phyloP scores from a whole-genome alignment of 2,797 vertebrate genomes.

The Philypnodon macrostomus region DNA sequence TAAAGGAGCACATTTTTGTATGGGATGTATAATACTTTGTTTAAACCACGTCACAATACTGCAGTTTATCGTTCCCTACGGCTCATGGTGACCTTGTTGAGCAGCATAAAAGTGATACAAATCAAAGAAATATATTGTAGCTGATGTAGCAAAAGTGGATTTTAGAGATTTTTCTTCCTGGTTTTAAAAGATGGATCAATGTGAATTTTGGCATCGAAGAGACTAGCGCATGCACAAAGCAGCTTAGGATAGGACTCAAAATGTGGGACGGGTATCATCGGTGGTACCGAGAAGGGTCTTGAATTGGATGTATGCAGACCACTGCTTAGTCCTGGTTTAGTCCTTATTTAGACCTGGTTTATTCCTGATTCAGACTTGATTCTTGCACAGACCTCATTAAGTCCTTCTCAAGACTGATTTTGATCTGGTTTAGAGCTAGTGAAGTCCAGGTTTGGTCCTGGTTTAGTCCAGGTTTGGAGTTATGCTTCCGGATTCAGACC shows the following conservation, averaged over 20 bases:
- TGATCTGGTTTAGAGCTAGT: too few species aligned
- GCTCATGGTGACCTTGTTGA: constrained; percentile 39
- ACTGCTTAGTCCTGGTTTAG: too few species aligned
- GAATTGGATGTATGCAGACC: too few species aligned
- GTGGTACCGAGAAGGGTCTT: too few species aligned
- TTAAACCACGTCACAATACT: constrained; percentile 32
- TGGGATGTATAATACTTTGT: constrained; percentile 37
- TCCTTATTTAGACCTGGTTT: too few species aligned
- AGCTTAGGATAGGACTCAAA: constrained; percentile 10
- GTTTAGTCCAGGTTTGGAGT: too few species aligned
- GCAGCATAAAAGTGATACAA: constrained; percentile 27
- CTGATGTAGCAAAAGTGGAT: constrained; percentile 36
- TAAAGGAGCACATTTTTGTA: constrained; percentile 17
- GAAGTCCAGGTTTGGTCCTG: too few species aligned
- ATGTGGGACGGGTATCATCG: too few species aligned
- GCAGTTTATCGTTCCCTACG: constrained; percentile 35
- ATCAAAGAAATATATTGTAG: constrained; percentile 31
- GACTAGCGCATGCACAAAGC: constrained; percentile 4
- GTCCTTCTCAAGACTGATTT: too few species aligned
- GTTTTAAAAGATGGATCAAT: constrained; percentile 29
- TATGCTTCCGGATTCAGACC: too few species aligned
- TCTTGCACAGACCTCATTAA: too few species aligned
- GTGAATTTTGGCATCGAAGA: constrained; percentile 22
- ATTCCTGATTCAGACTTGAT: too few species aligned
- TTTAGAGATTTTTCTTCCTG: constrained; percentile 28